Evolutionary conservation across 1,140 invertebrate genomes (phyloP).

Genomic region (Ctenoplectra terminalis): DNA sequence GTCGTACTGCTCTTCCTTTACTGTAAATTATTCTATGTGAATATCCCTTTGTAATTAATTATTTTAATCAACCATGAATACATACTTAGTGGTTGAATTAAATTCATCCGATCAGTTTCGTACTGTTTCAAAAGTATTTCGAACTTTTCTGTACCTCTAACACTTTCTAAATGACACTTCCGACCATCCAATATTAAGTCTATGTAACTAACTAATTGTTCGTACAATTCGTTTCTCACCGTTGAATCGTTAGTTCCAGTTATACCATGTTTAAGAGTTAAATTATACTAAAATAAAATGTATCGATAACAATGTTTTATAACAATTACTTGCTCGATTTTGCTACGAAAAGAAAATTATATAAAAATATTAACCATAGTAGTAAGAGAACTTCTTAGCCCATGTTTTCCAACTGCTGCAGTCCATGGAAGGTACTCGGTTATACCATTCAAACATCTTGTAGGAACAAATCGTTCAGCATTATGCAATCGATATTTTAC

Average conservation of each 20-base stretch:
- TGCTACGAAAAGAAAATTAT: not conserved
- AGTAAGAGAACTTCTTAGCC: conserved; percentile 83
- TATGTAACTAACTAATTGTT: conserved; percentile 89
- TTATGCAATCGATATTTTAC: conserved; percentile 85
- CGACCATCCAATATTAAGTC: conserved; percentile 91
- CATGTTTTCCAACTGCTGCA: conserved; percentile 83
- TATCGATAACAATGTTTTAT: conserved; percentile 7
- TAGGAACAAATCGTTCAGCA: conserved; percentile 81
- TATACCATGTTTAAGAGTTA: conserved; percentile 85
- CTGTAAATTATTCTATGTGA: conserved; percentile 78
- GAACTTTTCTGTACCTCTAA: conserved; percentile 85
- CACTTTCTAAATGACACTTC: conserved; percentile 88
- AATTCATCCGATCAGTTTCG: conserved; percentile 85
- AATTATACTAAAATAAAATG: conserved; percentile 78
- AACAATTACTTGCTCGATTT: not conserved
- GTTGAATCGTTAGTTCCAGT: conserved; percentile 83
- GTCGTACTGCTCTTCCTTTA: conserved; percentile 90
- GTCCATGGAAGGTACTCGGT: conserved; percentile 88
- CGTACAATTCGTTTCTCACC: conserved; percentile 85
- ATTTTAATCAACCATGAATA: conserved; percentile 32
- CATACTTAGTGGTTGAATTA: conserved; percentile 86
- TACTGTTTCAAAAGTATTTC: conserved; percentile 86
- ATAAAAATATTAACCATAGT: conserved; percentile 77
- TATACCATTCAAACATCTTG: conserved; percentile 73
- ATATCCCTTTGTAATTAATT: conserved; percentile 10